Base-by-base conservation (phyloP, 2,888 invertebrate species). In the Drosophila testacea region DNA sequence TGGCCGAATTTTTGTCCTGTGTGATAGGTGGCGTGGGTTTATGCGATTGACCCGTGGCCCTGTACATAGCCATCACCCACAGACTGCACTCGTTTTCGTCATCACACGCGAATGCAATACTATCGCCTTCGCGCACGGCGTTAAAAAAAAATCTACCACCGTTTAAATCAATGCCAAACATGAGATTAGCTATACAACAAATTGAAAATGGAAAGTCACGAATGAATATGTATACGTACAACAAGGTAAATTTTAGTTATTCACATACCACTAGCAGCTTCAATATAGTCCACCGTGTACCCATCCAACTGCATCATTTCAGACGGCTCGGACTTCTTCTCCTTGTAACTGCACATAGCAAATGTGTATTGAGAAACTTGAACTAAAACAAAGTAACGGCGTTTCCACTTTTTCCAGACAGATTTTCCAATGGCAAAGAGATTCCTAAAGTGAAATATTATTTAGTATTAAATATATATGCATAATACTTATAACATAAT, bases 221-320 rank as follows among this genome's bases (percentile, higher is more conserved):
- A 32, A 32, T 4, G 6, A 13, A 47, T 28, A 46, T 30, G 10
- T 39, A 27, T 22, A 3, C 2, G 22, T 22, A 22, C 22, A 22
- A 22, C 22, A 22, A 22, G 22, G 22, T 22, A 22, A 22, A 27
- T 54, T 27, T 22, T 13, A 10, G n/a, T 10, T 13, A 16, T 44
- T 28, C 5, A 55, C 93, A 93, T 93, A 98, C 98, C 98, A 93
- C 97, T 97, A 82, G 97, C 96, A 84, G 98, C 95, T 93, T 99
- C 99, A 91, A 98, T 98, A 93, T 99, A 99, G 93, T 99, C 99
- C 44, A 99, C 99, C 46, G 99, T 99, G 93, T 98, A 99, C 16
- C 98, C 99, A 93, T 99, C 99, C 65, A 99, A 94, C 93, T 99
- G 99, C 97, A 99, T 98, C 97, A 99, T 99, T 94, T 99, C 99